phyloP scores from a whole-genome alignment of 1,140 invertebrate genomes.

The Belonocnema kinseyi region DNA sequence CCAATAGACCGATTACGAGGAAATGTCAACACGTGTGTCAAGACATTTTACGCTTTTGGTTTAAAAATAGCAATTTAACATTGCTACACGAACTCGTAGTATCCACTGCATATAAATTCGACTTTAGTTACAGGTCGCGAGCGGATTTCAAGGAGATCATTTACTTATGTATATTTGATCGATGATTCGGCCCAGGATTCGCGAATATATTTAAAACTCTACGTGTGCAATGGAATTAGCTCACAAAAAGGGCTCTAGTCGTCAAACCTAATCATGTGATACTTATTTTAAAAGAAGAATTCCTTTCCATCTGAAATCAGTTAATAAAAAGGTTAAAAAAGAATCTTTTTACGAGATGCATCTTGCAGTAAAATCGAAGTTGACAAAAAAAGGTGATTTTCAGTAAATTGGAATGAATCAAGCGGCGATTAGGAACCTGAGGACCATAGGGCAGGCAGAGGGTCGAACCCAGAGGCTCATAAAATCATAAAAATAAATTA shows the following conservation, averaged over 20 bases:
- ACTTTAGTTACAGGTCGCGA: constrained; percentile 53
- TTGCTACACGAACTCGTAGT: constrained; percentile 41
- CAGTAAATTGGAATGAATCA: constrained; percentile 15
- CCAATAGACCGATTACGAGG: too few species aligned
- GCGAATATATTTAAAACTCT: neutral
- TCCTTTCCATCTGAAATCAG: too few species aligned
- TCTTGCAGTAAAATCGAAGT: neutral
- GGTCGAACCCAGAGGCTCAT: constrained; percentile 45
- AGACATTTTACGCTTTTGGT: neutral
- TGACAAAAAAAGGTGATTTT: constrained; percentile 15
- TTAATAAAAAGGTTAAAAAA: too few species aligned
- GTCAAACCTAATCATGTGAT: neutral
- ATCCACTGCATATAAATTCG: constrained; percentile 59
- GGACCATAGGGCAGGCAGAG: neutral
- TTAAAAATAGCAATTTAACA: constrained; percentile 49
- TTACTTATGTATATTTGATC: neutral
- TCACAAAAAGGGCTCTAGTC: neutral
- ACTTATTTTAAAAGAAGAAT: too few species aligned
- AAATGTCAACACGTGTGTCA: too few species aligned
- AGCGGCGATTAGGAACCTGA: neutral
- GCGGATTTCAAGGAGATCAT: constrained; percentile 61
- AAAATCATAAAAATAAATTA: constrained; percentile 69
- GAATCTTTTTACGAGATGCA: neutral
- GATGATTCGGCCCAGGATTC: constrained; percentile 23
- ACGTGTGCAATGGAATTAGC: neutral